A percentile compares a stretch with the other conserved stretches of the same genome.
Conservation (phyloP, 2,888 invertebrate species). For the Lysandra bellargus region DNA sequence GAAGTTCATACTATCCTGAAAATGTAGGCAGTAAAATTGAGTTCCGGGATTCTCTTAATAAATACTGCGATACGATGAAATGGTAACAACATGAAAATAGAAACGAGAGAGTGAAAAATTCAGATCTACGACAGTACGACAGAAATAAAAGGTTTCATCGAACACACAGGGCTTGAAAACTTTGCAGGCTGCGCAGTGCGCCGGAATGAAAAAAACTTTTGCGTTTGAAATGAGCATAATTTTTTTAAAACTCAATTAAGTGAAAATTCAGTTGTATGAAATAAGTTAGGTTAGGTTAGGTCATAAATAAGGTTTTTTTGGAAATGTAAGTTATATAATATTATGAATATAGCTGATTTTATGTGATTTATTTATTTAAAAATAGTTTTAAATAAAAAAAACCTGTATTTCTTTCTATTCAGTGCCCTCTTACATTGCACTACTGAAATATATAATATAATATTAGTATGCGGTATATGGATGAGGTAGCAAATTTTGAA, state of each 20-base stretch:
- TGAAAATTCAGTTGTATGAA: background rate
- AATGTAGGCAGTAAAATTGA: background rate
- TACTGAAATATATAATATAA: no score
- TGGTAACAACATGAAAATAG: background rate
- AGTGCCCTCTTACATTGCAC: no score
- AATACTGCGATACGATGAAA: background rate
- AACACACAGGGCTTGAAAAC: background rate
- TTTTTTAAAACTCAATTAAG: background rate
- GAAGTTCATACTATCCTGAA: background rate
- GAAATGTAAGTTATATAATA: no score
- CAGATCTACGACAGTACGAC: conserved; percentile 13
- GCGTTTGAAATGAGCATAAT: background rate
- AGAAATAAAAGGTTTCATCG: conserved; percentile 19
- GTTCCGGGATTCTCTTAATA: background rate
- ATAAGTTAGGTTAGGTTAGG: no score
- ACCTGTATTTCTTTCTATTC: no score
- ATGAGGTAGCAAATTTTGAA: no score
- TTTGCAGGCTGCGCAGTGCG: background rate
- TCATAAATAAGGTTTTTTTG: no score
- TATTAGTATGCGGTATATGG: no score
- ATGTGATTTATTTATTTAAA: no score
- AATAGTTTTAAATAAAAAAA: no score
- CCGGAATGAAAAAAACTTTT: background rate
- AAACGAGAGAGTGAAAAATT: background rate
- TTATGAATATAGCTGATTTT: no score